Evolutionary conservation across 1,140 invertebrate genomes (phyloP), one percentile per base, ranked within the genome.

Genomic region (Camponotus floridanus): DNA sequence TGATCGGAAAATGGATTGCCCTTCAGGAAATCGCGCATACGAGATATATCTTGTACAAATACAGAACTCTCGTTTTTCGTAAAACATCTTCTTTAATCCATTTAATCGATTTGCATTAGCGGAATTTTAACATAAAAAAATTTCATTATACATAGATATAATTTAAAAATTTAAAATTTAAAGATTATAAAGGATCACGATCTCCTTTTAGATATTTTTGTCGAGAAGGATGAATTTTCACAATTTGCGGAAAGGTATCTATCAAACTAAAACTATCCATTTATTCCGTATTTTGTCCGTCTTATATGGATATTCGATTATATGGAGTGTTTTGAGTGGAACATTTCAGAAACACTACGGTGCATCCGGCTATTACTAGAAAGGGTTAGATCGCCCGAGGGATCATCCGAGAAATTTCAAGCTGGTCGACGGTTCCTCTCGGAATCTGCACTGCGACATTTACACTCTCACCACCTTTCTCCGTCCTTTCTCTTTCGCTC

Each of bases 401-500:
- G 83, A 85, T 86, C 76, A 86, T 86, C 57, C 76, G 68, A 61
- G 64, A 62, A 91, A 91, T 91, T 91, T 64, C 61, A 79, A 42
- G 86, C 81, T 85, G 80, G 88, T 81, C 79, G 51, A 42, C 21
- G 86, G 76, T 11, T 86, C 73, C 90, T 71, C 59, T 45, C 73
- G 86, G 79, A 86, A 89, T 89, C 89, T 91, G 89, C 89, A 91
- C 76, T 89, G 90, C 89, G 90, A 89, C 90, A 84, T 84, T 91
- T 91, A 87, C 85, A 45, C 70, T 91, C 64, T 86, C 80, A 61
- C 74, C 42, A 42, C 39, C 42, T 21, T 79, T 70, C 61, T 70
- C 59, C 2, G 11, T 11, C 61, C 59, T 78, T 42, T 81, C 55
- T 13, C 39, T 71, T 39, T 73, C 85, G 59, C 31, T 67, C 26